Evolutionary conservation across 2,113 vertebrate species (phyloP), one percentile per base, ranked within the genome.

Genomic region (Sisor rabdophorus): DNA sequence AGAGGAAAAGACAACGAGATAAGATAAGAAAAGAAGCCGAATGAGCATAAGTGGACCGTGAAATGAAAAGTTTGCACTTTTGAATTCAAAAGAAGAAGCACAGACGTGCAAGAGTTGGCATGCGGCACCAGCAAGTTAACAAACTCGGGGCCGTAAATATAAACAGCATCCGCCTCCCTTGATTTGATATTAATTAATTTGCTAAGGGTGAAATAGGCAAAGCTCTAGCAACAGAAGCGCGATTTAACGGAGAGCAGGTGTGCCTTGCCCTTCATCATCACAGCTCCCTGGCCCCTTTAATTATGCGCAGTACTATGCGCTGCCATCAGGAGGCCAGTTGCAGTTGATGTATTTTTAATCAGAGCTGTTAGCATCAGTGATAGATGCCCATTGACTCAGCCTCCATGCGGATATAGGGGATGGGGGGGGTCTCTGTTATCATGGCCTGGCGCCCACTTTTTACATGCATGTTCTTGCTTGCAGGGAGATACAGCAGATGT

Each of bases 331-430:
- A 87, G 89, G 87, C 85, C 70, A 88, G 85, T 87, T 86, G 86
- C 87, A 89, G 87, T 90, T 88, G 90, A 91, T 91, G 89, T 91
- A 90, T 91, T 91, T 92, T 92, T 91, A 92, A 92, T 92, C 89
- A 90, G 88, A 90, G 87, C 89, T 89, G 89, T 92, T 91, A 91
- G 89, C 90, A 87, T 88, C 89, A 86, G 86, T 91, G 89, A 91
- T 87, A 85, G 88, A 91, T 85, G 86, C 86, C 87, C 84, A 67
- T 86, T 89, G 85, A 86, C 86, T 87, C 85, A 86, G 83, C 82
- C 84, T 80, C 78, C 80, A 77, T 72, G 78, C 80, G 74, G 86
- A 87, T 58, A 73, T 50, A 73, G 61, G 17, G 63, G 54, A 40
- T 30, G 72, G 59, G 68, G 69, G 47, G 69, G 56, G 44, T 61